Evolutionary conservation across 2,113 vertebrate species (phyloP).

Genomic region (Myiozetetes cayanensis): DNA sequence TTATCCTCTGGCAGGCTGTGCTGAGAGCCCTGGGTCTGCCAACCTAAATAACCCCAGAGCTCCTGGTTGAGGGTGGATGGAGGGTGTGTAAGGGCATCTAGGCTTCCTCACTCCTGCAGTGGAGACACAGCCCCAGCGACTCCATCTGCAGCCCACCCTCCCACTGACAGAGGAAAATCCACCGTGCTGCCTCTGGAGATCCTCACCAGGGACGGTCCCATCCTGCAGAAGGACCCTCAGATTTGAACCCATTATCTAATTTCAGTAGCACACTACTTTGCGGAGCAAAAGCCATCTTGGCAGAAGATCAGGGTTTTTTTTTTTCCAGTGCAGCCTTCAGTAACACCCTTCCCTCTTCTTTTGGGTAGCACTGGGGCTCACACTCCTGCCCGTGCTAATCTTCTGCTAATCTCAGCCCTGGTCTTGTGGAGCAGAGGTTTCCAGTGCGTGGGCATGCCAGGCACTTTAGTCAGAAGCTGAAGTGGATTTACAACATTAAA

Average conservation of each 20-base stretch:
- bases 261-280: background rate
- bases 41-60: slow-evolving; percentile 5
- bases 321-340: background rate
- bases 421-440: background rate
- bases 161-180: background rate
- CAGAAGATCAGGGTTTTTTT: background rate
- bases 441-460: background rate
- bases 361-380: fast-evolving
- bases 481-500: background rate
- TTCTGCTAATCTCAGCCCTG: background rate
- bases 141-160: background rate
- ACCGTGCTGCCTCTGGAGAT: fast-evolving
- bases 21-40: background rate
- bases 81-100: background rate
- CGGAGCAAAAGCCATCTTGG: background rate
- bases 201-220: background rate
- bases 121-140: background rate
- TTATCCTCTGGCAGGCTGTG: background rate
- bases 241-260: background rate
- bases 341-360: background rate
- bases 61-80: background rate
- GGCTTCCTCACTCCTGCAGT: background rate
- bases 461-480: background rate
- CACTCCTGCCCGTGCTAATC: background rate
- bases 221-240: background rate